A percentile compares a stretch with the other conserved stretches of the same genome.
These are phyloP conservation scores for Dicaeum eximium DNA, from an alignment of 2,113 vertebrate genomes.

Conservation along the genomic window DNA sequence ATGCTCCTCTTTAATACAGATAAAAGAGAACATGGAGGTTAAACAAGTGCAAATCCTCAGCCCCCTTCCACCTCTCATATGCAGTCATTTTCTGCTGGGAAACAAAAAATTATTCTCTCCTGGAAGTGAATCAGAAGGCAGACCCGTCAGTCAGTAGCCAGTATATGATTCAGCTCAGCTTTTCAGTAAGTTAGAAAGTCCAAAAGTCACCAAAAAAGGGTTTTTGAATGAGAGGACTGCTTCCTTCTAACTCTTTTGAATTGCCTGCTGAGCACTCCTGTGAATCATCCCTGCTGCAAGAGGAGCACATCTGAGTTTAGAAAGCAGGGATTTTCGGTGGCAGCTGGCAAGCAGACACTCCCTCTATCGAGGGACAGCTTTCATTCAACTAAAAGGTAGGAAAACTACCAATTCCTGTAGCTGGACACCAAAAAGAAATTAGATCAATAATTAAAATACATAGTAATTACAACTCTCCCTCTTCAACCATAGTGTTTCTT, in stretches of 20 bases:
- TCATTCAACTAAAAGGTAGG: slow-evolving; percentile 72
- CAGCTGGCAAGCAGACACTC: slow-evolving; percentile 60
- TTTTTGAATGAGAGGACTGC: slow-evolving; percentile 36
- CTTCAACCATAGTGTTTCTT: neutral
- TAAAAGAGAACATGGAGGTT: slow-evolving; percentile 4
- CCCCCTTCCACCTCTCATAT: slow-evolving; percentile 60
- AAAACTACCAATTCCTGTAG: slow-evolving; percentile 24
- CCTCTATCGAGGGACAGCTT: slow-evolving; percentile 38
- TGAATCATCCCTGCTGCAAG: slow-evolving; percentile 42
- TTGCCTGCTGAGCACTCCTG: neutral
- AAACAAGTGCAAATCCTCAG: slow-evolving; percentile 51
- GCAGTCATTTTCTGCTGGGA: slow-evolving; percentile 56
- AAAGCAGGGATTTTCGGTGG: slow-evolving; percentile 47
- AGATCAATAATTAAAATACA: neutral
- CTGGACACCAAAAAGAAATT: neutral
- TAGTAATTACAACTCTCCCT: neutral
- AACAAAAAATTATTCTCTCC: slow-evolving; percentile 71
- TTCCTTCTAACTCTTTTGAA: slow-evolving; percentile 34
- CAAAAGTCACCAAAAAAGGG: slow-evolving; percentile 56
- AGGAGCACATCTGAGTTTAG: slow-evolving; percentile 34
- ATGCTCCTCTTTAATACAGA: slow-evolving; percentile 34
- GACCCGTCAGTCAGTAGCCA: slow-evolving; percentile 64
- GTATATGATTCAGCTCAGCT: slow-evolving; percentile 71
- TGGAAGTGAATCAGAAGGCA: slow-evolving; percentile 75
- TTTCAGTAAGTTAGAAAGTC: slow-evolving; percentile 56